Base-by-base conservation (phyloP, 2,797 vertebrate species). In the Parauchenoglanis punctatus region DNA sequence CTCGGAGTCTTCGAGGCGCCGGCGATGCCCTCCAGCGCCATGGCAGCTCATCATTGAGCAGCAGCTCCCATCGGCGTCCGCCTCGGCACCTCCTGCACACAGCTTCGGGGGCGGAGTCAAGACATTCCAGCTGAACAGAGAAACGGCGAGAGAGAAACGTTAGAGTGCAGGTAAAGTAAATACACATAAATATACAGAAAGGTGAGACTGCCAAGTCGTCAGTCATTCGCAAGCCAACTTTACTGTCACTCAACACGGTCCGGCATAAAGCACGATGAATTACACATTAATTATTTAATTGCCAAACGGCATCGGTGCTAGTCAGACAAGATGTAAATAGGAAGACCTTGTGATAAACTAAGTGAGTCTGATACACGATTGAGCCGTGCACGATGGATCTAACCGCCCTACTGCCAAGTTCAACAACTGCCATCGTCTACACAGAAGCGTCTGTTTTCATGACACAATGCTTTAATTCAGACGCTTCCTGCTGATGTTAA, bases 1-100 rank as follows among this genome's bases (percentile, higher is more conserved):
- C 90, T 99, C 99, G 0, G 97, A 97, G 94, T 99, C 97, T 94
- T 99, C 97, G 86, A 96, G 97, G 96, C 98, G 97, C 96, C 98
- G 98, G 95, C 97, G 97, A 94, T 98, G 97, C 94, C 97, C 97
- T 95, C 97, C 97, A 93, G 95, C 96, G 97, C 99, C 98, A 95
- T 97, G 97, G 94, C 96, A 94, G 96, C 96, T 99, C 98, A 99
- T 99, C 97, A 97, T 97, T 97, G 95, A 96, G 94, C 95, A 94
- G 94, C 93, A 93, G 94, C 95, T 97, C 97, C 97, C 96, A 95
- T 94, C 94, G 68, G 95, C 58, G 77, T 92, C 89, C 88, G 92
- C 92, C 91, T 76, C 23, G 6, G 91, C 92, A 77, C 91, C 93
- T 94, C 94, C 93, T 93, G 93, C 77, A 90, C 93, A 91, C 91